Evolutionary conservation across 2,797 vertebrate genomes (phyloP).

Genomic region (Pseudocheirus occidentalis): DNA sequence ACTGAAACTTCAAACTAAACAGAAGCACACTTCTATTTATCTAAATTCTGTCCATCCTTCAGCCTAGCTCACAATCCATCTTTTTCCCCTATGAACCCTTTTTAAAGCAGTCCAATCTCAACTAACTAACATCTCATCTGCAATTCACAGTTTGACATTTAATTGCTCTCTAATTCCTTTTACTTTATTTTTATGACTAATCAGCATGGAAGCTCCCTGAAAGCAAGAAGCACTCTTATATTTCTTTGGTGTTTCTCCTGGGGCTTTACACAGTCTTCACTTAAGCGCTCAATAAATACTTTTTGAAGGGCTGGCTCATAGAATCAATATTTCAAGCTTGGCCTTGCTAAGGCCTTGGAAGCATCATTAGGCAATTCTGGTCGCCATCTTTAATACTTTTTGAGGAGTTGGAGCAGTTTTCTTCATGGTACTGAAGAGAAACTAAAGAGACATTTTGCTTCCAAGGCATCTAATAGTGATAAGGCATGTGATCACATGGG

Average conservation of each 20-base stretch:
- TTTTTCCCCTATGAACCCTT: no score
- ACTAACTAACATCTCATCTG: not conserved
- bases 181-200: not conserved
- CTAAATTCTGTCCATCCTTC: no score
- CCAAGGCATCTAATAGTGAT: not conserved
- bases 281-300: not conserved
- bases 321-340: not conserved
- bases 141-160: not conserved
- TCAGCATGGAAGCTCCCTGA: not conserved
- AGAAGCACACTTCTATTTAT: no score
- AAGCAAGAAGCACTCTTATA: not conserved
- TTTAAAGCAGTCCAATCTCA: not conserved
- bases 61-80: no score
- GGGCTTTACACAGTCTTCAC: not conserved
- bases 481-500: not conserved
- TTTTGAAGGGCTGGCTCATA: not conserved
- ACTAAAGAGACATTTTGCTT: not conserved
- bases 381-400: not conserved
- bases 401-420: not conserved
- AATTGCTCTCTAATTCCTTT: not conserved
- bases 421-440: not conserved
- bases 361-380: not conserved
- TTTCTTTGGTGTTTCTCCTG: not conserved
- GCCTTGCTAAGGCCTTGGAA: not conserved
- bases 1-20: not conserved